Percentiles rank a stretch among this genome's conserved stretches.
phyloP scores from a whole-genome alignment of 2,797 vertebrate genomes.

The Gadopsis bispinosus region DNA sequence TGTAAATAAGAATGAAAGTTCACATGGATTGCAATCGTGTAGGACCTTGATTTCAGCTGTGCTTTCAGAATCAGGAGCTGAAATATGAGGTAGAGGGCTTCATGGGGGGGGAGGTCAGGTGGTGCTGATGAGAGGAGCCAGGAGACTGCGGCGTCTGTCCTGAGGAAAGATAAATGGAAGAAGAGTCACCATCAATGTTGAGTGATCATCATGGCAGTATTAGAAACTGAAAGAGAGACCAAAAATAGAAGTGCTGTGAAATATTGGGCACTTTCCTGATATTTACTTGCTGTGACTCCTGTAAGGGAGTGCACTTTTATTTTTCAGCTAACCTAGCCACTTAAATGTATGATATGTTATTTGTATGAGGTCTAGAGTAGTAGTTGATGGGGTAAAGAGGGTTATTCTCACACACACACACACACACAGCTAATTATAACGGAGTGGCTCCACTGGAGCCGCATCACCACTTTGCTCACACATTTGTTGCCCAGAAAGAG shows the following conservation, averaged over 20 bases:
- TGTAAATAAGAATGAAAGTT: not conserved
- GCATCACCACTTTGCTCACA: constrained; percentile 3
- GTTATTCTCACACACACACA: constrained; percentile 25
- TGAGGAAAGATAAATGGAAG: constrained; percentile 36
- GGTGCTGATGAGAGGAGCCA: constrained; percentile 80
- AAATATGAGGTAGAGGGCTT: constrained; percentile 78
- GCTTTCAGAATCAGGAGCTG: constrained; percentile 65
- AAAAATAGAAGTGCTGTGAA: not conserved
- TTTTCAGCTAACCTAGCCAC: not conserved
- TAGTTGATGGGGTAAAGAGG: not conserved
- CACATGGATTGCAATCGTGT: not conserved
- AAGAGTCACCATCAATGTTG: not conserved
- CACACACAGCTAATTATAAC: not conserved
- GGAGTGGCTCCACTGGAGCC: not conserved
- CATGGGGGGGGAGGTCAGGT: constrained; percentile 73
- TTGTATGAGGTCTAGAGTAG: constrained; percentile 3
- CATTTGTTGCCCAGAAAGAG: constrained; percentile 3
- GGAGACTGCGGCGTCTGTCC: constrained; percentile 79
- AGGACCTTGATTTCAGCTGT: not conserved
- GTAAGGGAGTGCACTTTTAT: not conserved
- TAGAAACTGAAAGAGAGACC: not conserved
- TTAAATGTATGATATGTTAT: not conserved
- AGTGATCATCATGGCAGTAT: not conserved
- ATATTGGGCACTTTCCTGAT: not conserved
- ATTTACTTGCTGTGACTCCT: not conserved